phyloP scores from a whole-genome alignment of 2,888 invertebrate genomes.

The Candidula unifasciata region DNA sequence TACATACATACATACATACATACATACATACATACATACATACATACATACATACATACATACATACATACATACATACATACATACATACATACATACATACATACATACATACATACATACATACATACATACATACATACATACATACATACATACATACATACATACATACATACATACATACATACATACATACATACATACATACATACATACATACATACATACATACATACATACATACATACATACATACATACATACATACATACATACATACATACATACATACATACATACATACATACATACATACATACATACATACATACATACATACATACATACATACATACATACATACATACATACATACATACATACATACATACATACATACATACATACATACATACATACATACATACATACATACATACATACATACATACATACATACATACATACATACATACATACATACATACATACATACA shows the following conservation, averaged over 20 bases:
- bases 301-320: conserved; percentile 8
- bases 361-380: conserved; percentile 8
- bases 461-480: not conserved
- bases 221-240: conserved; percentile 8
- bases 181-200: conserved; percentile 8
- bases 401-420: conserved; percentile 8
- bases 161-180: conserved; percentile 8
- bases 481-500: not conserved
- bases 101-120: not conserved
- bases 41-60: conserved; percentile 8
- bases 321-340: conserved; percentile 8
- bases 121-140: conserved; percentile 8
- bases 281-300: conserved; percentile 8
- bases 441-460: conserved; percentile 8
- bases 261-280: conserved; percentile 8
- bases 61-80: conserved; percentile 8
- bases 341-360: conserved; percentile 8
- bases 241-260: conserved; percentile 8
- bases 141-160: conserved; percentile 8
- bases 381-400: conserved; percentile 8
- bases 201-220: conserved; percentile 8
- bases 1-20: conserved; percentile 8
- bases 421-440: conserved; percentile 8
- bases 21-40: conserved; percentile 8
- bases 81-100: conserved; percentile 8